Base-by-base conservation (phyloP, 2,113 vertebrate species). In the Rhabdomys dilectus region DNA sequence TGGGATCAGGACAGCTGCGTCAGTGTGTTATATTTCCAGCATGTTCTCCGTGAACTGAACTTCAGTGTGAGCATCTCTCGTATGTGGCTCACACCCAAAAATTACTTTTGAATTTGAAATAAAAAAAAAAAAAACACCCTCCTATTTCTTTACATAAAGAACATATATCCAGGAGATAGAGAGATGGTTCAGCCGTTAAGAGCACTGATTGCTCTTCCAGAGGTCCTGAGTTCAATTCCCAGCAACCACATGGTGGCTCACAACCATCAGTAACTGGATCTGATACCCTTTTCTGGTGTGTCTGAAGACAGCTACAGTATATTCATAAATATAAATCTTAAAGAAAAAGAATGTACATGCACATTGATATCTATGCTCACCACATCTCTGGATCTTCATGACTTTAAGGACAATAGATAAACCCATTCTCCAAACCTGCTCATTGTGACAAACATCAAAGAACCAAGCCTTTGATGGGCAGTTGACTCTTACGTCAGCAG, bases 1-100 rank as follows among this genome's bases (percentile, higher is more conserved):
- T 48, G 87, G 53, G 34, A 81, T 85, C n/a, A 64, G 62, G 56
- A 94, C 93, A 97, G 82, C 96, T 93, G 73, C 53, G 56, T 34
- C 12, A 58, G 21, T 75, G 56, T 60, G 31, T 95, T 92, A 24
- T 53, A 29, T 89, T 91, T 89, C 94, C 91, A 75, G 56, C 58
- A 64, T 36, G 60, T 81, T 24, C 80, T 56, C 56, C 77, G 29
- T 26, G 58, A 87, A 88, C 56, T 87, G 31, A 7, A 56, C 62
- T 96, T 92, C 1, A 53, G 51, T 9, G 9, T 72, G 34, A 80
- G 3, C 66, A 24, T 88, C 64, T 70, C 84, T 68, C 42, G 34
- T 10, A 68, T 64, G 34, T 29, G 56, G 4, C 22, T 36, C 11
- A 10, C 42, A 34, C 16, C 53, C 26, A 10, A 72, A 39, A 60